phyloP scores from a whole-genome alignment of 30 jellyfish, hydroid and myxozoan genomes.

The Pelagia noctiluca region DNA sequence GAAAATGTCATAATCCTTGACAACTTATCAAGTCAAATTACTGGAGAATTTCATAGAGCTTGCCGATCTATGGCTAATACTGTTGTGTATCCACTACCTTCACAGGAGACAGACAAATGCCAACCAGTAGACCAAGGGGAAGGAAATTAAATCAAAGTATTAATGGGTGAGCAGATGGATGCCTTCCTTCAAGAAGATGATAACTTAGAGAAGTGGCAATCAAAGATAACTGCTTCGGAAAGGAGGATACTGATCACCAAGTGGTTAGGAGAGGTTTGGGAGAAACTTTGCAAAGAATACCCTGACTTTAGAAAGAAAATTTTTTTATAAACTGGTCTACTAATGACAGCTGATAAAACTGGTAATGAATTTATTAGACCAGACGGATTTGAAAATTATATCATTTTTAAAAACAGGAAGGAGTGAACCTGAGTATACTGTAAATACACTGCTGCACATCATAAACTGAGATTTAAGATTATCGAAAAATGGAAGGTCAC shows the following conservation, averaged over 20 bases:
- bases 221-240: background rate
- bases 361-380: slow-evolving; percentile 33
- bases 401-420: too few relatives aligned
- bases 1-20: slow-evolving; percentile 32
- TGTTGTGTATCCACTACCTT: slow-evolving; percentile 35
- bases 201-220: slow-evolving; percentile 1
- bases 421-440: too few relatives aligned
- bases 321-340: slow-evolving; percentile 45
- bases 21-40: slow-evolving; percentile 17
- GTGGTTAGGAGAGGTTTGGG: slow-evolving; percentile 46
- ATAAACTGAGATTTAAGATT: too few relatives aligned
- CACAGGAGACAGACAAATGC: slow-evolving; percentile 32
- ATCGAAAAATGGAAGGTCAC: too few relatives aligned
- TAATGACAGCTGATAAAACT: slow-evolving; percentile 40
- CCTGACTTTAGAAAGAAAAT: slow-evolving; percentile 51
- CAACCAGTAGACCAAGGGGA: slow-evolving; percentile 40
- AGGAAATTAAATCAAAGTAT: slow-evolving; percentile 18
- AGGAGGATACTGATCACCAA: slow-evolving; percentile 32
- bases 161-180: slow-evolving; percentile 49
- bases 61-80: slow-evolving; percentile 26
- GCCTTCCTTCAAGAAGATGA: slow-evolving; percentile 4
- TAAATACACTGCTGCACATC: too few relatives aligned
- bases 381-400: slow-evolving; percentile 27
- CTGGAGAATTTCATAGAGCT: slow-evolving; percentile 27
- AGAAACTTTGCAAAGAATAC: slow-evolving; percentile 9